Percentiles rank a stretch among this genome's conserved stretches.
Conservation (phyloP, 2,797 vertebrate species). For the Halcyon badia region DNA sequence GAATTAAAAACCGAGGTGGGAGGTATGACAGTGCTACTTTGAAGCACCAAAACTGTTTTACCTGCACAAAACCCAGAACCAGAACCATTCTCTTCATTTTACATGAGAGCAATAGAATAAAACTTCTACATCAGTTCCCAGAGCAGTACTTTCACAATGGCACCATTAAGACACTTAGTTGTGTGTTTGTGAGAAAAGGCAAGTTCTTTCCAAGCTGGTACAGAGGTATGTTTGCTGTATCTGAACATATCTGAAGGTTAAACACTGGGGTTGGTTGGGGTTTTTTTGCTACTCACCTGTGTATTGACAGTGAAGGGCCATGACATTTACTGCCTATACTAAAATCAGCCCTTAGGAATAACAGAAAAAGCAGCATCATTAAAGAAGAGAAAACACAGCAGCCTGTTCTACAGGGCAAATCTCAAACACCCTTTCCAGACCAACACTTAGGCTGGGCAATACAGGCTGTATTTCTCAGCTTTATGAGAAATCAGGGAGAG, state of each 20-base stretch:
- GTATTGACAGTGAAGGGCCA: not conserved
- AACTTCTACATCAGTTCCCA: not conserved
- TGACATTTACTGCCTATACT: not conserved
- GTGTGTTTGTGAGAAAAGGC: not conserved
- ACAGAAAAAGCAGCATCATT: not conserved
- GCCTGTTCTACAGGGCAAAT: not conserved
- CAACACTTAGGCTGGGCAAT: not conserved
- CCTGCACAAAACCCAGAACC: not conserved
- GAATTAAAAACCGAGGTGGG: accelerated
- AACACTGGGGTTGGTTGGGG: not conserved
- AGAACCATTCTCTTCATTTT: not conserved
- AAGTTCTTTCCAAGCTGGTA: not conserved
- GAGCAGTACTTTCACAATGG: not conserved
- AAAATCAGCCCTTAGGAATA: not conserved
- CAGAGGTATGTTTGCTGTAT: accelerated
- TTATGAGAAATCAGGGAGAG: not conserved
- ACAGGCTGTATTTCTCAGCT: not conserved
- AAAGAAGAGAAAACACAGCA: not conserved
- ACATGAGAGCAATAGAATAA: not conserved
- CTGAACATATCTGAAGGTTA: not conserved
- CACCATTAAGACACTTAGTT: not conserved
- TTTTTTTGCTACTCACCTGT: not conserved
- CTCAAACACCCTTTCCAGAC: not conserved
- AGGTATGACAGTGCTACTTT: not conserved
- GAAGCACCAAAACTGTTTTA: not conserved